Conservation (phyloP, 1,140 invertebrate species). For the Leguminivora glycinivorella region DNA sequence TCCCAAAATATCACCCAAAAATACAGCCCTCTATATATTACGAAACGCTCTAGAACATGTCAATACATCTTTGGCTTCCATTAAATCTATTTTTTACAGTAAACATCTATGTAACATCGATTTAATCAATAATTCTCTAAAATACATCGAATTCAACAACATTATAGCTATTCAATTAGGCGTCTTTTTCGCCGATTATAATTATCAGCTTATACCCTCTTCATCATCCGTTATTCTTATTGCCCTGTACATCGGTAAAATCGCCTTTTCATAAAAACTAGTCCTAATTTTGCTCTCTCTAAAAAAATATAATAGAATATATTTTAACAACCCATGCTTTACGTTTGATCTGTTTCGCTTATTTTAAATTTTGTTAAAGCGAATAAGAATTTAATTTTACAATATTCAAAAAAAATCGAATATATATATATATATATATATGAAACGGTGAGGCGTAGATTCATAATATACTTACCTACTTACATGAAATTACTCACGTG, state of each 20-base stretch:
- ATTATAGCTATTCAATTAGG: conserved; percentile 67
- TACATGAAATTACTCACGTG: no score
- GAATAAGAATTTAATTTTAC: no score
- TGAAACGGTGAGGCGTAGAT: no score
- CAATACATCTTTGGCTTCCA: conserved; percentile 54
- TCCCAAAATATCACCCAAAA: conserved; percentile 77
- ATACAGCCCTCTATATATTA: conserved; percentile 76
- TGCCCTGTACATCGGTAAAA: conserved; percentile 45
- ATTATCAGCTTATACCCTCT: conserved; percentile 48
- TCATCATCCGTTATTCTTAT: conserved; percentile 38
- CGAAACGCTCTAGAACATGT: conserved; percentile 56
- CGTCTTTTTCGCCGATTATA: conserved; percentile 59
- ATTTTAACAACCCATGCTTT: no score
- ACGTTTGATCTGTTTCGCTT: no score
- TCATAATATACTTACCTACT: no score
- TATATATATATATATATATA: no score
- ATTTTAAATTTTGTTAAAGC: no score
- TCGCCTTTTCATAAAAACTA: no score
- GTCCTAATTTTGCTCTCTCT: no score
- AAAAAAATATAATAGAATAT: no score
- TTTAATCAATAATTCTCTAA: conserved; percentile 77
- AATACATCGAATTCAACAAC: conserved; percentile 78
- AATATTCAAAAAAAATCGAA: no score
- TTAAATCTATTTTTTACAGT: conserved; percentile 72
- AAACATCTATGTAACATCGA: conserved; percentile 79